Evolutionary conservation across 2,113 vertebrate genomes (phyloP).

Genomic region (Elgaria multicarinata): DNA sequence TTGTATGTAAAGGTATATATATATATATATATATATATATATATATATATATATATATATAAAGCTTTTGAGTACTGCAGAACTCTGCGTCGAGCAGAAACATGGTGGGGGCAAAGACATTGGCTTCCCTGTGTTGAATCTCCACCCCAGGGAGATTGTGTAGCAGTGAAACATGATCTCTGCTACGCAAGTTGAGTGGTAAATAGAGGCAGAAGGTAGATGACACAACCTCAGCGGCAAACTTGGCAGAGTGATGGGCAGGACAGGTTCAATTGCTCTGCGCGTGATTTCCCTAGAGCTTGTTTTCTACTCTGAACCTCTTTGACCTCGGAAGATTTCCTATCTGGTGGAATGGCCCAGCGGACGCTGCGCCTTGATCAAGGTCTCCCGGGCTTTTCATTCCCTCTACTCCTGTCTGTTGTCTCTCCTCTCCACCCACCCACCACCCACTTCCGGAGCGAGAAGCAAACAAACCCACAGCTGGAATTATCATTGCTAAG

Average conservation of each 20-base stretch:
- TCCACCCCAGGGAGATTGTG: no score
- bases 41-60: no score
- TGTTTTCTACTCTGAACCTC: neutral
- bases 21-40: no score
- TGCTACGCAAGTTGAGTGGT: no score
- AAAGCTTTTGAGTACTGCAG: neutral
- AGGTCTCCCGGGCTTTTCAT: neutral
- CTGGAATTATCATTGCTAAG: neutral
- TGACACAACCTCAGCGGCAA: neutral
- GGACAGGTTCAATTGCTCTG: neutral
- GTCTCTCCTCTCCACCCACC: no score
- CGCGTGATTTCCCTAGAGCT: constrained; percentile 26
- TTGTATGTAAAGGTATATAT: no score
- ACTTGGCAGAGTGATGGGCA: neutral
- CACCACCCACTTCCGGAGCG: neutral
- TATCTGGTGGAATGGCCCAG: neutral
- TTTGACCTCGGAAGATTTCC: constrained; percentile 21
- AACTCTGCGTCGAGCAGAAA: neutral
- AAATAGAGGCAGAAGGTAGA: neutral
- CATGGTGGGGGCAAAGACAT: no score
- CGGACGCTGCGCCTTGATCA: no score
- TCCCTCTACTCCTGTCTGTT: neutral
- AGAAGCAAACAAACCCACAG: neutral
- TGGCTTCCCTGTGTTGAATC: neutral
- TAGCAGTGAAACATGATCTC: neutral